These are phyloP conservation scores for Spilosoma lubricipeda DNA, from an alignment of 2,888 invertebrate species.

Conservation along the genomic window DNA sequence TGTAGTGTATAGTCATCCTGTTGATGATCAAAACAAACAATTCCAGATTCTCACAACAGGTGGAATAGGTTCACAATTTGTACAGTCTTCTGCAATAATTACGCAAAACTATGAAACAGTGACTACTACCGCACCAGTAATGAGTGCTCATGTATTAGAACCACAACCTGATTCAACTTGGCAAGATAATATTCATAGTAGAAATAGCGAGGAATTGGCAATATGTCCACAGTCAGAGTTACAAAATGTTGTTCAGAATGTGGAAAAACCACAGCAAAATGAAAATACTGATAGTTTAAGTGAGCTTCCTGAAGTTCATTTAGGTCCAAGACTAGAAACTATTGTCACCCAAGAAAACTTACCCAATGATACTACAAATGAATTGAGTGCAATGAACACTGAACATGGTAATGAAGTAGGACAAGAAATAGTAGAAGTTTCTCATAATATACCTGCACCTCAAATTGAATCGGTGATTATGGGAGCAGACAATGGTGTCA, in stretches of 20 bases:
- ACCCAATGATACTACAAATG: conserved; percentile 28
- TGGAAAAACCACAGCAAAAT: conserved; percentile 44
- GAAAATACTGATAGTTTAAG: conserved; percentile 40
- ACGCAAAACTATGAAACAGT: conserved; percentile 79
- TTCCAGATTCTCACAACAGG: conserved; percentile 80
- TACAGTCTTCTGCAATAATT: conserved; percentile 75
- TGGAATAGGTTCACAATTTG: conserved; percentile 73
- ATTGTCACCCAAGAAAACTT: conserved; percentile 36
- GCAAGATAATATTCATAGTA: conserved; percentile 63
- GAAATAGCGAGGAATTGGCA: conserved; percentile 53
- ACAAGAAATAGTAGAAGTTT: conserved; percentile 21
- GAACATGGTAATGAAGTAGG: conserved; percentile 30
- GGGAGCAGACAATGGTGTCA: neutral
- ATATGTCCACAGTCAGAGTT: conserved; percentile 50
- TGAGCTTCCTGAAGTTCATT: conserved; percentile 62
- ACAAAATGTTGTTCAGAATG: conserved; percentile 42
- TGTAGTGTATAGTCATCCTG: conserved; percentile 88
- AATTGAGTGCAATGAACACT: conserved; percentile 24
- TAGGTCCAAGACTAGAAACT: conserved; percentile 45
- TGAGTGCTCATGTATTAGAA: conserved; percentile 73
- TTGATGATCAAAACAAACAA: conserved; percentile 85
- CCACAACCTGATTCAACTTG: conserved; percentile 69
- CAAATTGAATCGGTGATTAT: conserved; percentile 16
- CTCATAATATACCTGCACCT: conserved; percentile 12
- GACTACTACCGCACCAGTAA: conserved; percentile 79